These are phyloP conservation scores for Cinara cedri DNA, from an alignment of 2,888 invertebrate species.

Conservation along the genomic window DNA sequence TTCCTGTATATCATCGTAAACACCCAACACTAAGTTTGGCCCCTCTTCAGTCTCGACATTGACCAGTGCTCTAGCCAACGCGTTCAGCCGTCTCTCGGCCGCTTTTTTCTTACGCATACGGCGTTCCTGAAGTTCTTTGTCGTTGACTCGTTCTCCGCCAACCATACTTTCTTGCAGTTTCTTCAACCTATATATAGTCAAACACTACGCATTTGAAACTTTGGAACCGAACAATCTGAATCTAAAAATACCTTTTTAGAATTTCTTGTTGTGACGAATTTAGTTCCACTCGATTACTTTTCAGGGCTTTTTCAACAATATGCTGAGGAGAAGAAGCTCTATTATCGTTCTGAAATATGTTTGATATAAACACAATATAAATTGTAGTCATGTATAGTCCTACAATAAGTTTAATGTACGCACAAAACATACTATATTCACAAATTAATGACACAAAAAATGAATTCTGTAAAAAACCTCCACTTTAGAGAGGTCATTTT, in stretches of 20 bases:
- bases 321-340: conserved; percentile 41
- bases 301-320: conserved; percentile 25
- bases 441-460: too few relatives aligned
- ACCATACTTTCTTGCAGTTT: conserved; percentile 77
- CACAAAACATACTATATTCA: too few relatives aligned
- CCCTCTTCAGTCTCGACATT: conserved; percentile 73
- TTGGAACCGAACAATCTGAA: too few relatives aligned
- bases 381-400: too few relatives aligned
- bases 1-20: conserved; percentile 79
- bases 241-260: conserved; percentile 63
- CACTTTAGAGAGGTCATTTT: too few relatives aligned
- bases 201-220: not conserved
- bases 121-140: conserved; percentile 74
- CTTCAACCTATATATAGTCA: conserved; percentile 65
- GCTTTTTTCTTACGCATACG: conserved; percentile 72
- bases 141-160: conserved; percentile 78
- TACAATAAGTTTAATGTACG: too few relatives aligned
- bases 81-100: conserved; percentile 71
- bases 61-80: conserved; percentile 63
- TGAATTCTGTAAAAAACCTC: too few relatives aligned
- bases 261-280: conserved; percentile 64
- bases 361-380: too few relatives aligned
- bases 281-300: conserved; percentile 57
- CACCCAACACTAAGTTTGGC: conserved; percentile 70
- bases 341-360: conserved; percentile 26